Percentiles rank a stretch among this genome's conserved stretches.
phyloP scores from a whole-genome alignment of 2,888 invertebrate genomes.

The Torymus auratus region DNA sequence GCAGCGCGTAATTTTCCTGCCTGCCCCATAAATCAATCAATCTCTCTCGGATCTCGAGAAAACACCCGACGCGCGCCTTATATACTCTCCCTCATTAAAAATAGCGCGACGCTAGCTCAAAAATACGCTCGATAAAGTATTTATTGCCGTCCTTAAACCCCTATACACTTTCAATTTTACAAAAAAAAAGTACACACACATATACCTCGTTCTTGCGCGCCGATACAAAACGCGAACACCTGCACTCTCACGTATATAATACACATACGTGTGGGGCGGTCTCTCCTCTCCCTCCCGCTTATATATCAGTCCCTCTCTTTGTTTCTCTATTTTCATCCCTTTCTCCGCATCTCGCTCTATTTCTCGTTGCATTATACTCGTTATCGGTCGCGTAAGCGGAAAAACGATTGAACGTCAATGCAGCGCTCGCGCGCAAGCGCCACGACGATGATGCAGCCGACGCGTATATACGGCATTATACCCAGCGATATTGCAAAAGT shows the following conservation, averaged over 20 bases:
- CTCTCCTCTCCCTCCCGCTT: neutral
- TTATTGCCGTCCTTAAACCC: too few species aligned
- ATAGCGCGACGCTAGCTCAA: too few species aligned
- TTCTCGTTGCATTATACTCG: constrained; percentile 53
- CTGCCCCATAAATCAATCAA: too few species aligned
- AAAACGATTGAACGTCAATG: constrained; percentile 62
- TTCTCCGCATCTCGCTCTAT: constrained; percentile 45
- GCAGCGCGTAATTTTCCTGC: too few species aligned
- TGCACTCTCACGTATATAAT: neutral
- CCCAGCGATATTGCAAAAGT: constrained; percentile 40
- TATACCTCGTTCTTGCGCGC: too few species aligned
- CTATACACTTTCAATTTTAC: too few species aligned
- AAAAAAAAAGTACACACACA: too few species aligned
- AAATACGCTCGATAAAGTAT: too few species aligned
- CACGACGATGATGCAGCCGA: neutral
- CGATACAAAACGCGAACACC: neutral
- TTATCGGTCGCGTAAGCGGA: constrained; percentile 62
- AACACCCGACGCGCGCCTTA: too few species aligned
- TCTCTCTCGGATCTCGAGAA: too few species aligned
- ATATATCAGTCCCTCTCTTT: constrained; percentile 25
- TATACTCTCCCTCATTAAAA: too few species aligned
- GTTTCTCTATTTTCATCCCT: constrained; percentile 49
- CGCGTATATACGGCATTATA: neutral
- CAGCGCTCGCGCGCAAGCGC: constrained; percentile 13
- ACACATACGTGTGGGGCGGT: neutral